Base-by-base conservation (phyloP, 2,797 vertebrate genomes). In the Lutjanus argentimaculatus region DNA sequence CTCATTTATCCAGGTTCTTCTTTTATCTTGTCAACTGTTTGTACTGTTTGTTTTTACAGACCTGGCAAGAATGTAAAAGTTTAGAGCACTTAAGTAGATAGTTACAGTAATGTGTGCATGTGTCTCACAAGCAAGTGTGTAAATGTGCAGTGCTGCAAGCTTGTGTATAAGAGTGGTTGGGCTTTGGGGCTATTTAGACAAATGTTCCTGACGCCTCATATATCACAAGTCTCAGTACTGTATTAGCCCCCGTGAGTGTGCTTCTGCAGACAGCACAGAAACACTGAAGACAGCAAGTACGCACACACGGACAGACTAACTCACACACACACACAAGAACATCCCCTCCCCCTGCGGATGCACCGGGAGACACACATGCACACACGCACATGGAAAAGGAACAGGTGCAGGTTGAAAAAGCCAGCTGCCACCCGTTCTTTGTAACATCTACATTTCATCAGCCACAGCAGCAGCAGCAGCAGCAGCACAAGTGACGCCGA, bases 371-470 rank as follows among this genome's bases (percentile, higher is more conserved):
- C 84, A 69, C 82, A 73, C 82, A 86, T 51, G 40, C 64, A 65
- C 61, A 67, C 74, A 85, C 40, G 25, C 25, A 30, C 25, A 57
- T 9, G 4, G 40, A 79, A 85, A 79, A 80, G 69, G 82, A 91
- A 91, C 91, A 93, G 92, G 91, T 92, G 89, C 90, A 83, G 83
- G 83, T 82, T 90, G 79, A 84, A 89, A 68, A 88, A 84, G 77
- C 85, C 90, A 90, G 92, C 89, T 93, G 91, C 88, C 87, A 87
- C 48, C 57, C 61, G 9, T 48, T 85, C 85, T 90, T 90, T 90
- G 80, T 91, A 90, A 92, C 91, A 88, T 93, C 90, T 91, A 88
- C 92, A 91, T 93, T 90, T 90, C 89, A 90, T 91, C 89, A 91
- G 82, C 77, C 57, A 36, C 82, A 71, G 72, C 73, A 77, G 67